Percentiles rank a stretch among this genome's conserved stretches.
Conservation (phyloP, 92 coral and sea anemone species). For the Porites rus region DNA sequence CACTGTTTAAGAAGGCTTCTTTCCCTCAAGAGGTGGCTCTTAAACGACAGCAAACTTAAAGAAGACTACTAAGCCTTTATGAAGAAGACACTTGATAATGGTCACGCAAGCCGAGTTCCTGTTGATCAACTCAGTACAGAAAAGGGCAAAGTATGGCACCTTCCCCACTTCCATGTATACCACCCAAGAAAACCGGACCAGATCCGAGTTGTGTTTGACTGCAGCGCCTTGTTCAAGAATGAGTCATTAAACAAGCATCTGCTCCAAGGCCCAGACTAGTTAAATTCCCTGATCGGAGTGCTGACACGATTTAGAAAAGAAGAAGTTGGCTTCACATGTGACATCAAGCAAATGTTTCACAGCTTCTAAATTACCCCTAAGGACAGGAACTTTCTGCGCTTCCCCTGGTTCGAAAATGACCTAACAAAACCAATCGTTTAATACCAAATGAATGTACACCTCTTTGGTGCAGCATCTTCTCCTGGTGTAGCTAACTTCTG, state of each 20-base stretch:
- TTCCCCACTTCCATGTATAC: slow-evolving; percentile 62
- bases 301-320: slow-evolving; percentile 55
- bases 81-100: slow-evolving; percentile 2
- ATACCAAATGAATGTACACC: slow-evolving; percentile 64
- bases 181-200: slow-evolving; percentile 64
- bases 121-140: neutral
- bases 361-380: slow-evolving; percentile 50
- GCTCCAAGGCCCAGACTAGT: slow-evolving; percentile 69
- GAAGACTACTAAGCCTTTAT: neutral
- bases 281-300: slow-evolving; percentile 63
- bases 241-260: slow-evolving; percentile 74
- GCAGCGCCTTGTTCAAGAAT: slow-evolving; percentile 31
- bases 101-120: no score
- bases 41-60: no score
- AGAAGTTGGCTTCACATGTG: slow-evolving; percentile 60
- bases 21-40: no score
- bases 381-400: slow-evolving; percentile 59
- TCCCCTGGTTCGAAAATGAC: slow-evolving; percentile 42
- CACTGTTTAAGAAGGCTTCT: no score
- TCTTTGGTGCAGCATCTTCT: slow-evolving; percentile 69
- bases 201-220: slow-evolving; percentile 63
- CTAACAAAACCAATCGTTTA: neutral
- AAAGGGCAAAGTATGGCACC: slow-evolving; percentile 43
- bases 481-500: slow-evolving; percentile 71
- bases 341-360: slow-evolving; percentile 71